phyloP scores from a whole-genome alignment of 2,888 invertebrate species.

The Brachyptera risi region DNA sequence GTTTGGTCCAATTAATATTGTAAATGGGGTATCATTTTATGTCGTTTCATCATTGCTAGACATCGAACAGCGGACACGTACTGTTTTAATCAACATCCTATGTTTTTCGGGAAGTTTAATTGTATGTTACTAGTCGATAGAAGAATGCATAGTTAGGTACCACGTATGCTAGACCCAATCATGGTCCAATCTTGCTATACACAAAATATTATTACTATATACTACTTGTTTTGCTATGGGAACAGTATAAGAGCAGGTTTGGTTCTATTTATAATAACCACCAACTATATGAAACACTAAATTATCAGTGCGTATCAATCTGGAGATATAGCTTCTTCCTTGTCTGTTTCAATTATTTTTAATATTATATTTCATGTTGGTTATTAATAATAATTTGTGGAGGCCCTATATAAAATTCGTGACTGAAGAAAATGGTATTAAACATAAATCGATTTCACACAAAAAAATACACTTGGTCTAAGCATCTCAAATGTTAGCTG shows the following conservation, averaged over 20 bases:
- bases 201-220: not conserved
- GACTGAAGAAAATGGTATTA: slow-evolving; percentile 15
- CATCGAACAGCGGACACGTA: slow-evolving; percentile 10
- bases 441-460: slow-evolving; percentile 13
- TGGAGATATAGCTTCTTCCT: not conserved
- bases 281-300: not conserved
- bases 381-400: slow-evolving; percentile 17
- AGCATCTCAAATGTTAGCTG: too few species aligned
- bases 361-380: slow-evolving; percentile 13
- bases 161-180: slow-evolving; percentile 7
- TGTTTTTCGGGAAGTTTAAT: slow-evolving; percentile 18
- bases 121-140: slow-evolving; percentile 1
- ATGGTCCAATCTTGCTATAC: not conserved
- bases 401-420: slow-evolving; percentile 7
- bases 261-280: not conserved
- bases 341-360: slow-evolving; percentile 11
- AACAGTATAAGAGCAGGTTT: not conserved
- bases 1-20: slow-evolving; percentile 30
- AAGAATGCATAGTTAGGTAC: not conserved
- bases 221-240: not conserved
- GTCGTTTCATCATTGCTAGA: slow-evolving; percentile 24
- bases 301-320: slow-evolving; percentile 3
- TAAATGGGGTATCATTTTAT: slow-evolving; percentile 31
- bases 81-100: slow-evolving; percentile 15
- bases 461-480: too few species aligned